phyloP scores from a whole-genome alignment of 2,888 invertebrate species.

The Trissolcus japonicus region DNA sequence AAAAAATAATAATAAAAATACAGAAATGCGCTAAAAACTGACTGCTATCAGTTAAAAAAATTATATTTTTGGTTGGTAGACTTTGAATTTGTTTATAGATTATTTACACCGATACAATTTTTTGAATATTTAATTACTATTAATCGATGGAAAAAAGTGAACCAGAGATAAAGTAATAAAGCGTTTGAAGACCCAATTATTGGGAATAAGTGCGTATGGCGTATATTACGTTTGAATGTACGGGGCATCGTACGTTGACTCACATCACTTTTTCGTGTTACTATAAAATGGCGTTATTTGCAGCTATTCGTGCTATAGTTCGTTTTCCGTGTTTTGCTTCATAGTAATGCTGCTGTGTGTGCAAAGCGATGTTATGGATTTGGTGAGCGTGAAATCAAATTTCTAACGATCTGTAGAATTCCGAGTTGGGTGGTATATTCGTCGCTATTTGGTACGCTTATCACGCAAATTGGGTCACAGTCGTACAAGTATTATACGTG shows the following conservation, averaged over 20 bases:
- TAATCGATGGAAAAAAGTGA: too few relatives aligned
- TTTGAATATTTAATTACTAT: too few relatives aligned
- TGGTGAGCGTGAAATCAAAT: constrained; percentile 71
- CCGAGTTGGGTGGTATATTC: constrained; percentile 39
- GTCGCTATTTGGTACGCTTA: constrained; percentile 48
- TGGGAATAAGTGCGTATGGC: constrained; percentile 26
- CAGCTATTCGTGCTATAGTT: constrained; percentile 32
- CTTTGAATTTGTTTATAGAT: too few relatives aligned
- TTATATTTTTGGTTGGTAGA: too few relatives aligned
- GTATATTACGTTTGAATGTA: constrained; percentile 44
- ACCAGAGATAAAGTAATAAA: too few relatives aligned
- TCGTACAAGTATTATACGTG: constrained; percentile 32
- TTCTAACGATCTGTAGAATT: constrained; percentile 69
- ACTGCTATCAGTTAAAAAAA: too few relatives aligned
- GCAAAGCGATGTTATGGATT: constrained; percentile 64
- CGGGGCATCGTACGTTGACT: constrained; percentile 39
- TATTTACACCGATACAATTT: too few relatives aligned
- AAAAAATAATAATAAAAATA: too few relatives aligned
- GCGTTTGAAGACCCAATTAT: constrained; percentile 11
- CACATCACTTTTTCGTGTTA: constrained; percentile 40
- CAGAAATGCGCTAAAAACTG: too few relatives aligned
- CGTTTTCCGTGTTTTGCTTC: constrained; percentile 43
- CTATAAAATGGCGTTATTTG: constrained; percentile 37
- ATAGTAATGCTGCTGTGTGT: constrained; percentile 56
- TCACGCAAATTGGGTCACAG: constrained; percentile 48